Conservation (phyloP, 2,797 vertebrate species). For the Chelmon rostratus region DNA sequence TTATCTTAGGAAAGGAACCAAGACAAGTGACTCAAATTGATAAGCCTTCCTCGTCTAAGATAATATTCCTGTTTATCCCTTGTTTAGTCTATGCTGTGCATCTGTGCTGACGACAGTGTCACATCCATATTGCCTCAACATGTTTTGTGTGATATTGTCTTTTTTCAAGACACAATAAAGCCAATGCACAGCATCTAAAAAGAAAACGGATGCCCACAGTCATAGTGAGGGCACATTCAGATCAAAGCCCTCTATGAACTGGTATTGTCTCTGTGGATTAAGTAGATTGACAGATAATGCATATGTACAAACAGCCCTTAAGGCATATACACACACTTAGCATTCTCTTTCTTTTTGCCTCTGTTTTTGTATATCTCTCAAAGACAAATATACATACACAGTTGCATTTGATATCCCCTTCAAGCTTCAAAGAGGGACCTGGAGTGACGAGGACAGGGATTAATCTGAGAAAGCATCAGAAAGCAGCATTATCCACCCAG, state of each 20-base stretch:
- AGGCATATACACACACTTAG: conserved; percentile 42
- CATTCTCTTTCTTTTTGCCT: conserved; percentile 45
- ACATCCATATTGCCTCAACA: conserved; percentile 31
- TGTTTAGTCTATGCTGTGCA: conserved; percentile 16
- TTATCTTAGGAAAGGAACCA: conserved; percentile 9
- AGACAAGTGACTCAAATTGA: conserved; percentile 35
- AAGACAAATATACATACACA: conserved; percentile 46
- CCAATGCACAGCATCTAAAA: conserved; percentile 25
- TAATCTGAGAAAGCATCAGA: conserved; percentile 66
- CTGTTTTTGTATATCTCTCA: conserved; percentile 39
- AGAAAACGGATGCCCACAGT: conserved; percentile 42
- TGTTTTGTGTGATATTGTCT: conserved; percentile 39
- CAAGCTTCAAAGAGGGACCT: conserved; percentile 68
- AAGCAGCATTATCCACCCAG: conserved; percentile 64
- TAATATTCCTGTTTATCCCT: conserved; percentile 23
- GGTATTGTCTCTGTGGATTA: conserved; percentile 60
- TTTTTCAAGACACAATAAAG: conserved; percentile 50
- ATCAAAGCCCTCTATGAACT: conserved; percentile 61
- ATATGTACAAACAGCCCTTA: conserved; percentile 57
- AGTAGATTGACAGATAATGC: conserved; percentile 64
- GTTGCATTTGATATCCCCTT: conserved; percentile 56
- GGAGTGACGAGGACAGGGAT: conserved; percentile 67
- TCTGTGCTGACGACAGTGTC: conserved; percentile 33
- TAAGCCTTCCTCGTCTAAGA: background rate
- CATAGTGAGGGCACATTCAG: conserved; percentile 51